Evolutionary conservation across 2,888 invertebrate species (phyloP).

Genomic region (Steinernema scapterisci): DNA sequence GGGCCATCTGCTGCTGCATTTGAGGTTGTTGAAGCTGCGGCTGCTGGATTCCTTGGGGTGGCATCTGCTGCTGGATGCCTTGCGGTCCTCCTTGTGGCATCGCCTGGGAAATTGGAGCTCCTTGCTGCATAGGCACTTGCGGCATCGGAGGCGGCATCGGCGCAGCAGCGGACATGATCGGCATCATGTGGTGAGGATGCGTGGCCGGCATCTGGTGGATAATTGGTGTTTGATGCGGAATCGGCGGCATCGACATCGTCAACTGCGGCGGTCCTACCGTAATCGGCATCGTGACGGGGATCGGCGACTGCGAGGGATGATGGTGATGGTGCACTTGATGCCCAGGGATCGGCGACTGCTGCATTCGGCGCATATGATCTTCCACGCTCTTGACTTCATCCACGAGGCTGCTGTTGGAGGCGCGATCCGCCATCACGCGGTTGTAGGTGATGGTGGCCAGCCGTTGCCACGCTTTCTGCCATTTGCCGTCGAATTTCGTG

Average conservation of each 20-base stretch:
- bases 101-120: too few species aligned
- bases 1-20: background rate
- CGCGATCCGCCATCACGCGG: conserved; percentile 77
- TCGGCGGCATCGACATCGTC: conserved; percentile 27
- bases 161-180: background rate
- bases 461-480: conserved; percentile 92
- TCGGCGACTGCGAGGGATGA: background rate
- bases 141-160: too few species aligned
- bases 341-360: conserved; percentile 6
- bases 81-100: too few species aligned
- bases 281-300: conserved; percentile 18
- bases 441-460: conserved; percentile 98
- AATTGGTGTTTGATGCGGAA: conserved; percentile 7
- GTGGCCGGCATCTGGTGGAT: conserved; percentile 13
- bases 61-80: too few species aligned
- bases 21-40: too few species aligned
- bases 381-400: background rate
- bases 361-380: background rate
- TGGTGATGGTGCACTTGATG: background rate
- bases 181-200: conserved; percentile 24
- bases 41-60: too few species aligned
- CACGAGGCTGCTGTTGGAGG: background rate
- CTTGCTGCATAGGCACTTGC: too few species aligned
- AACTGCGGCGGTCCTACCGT: conserved; percentile 18
- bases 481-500: conserved; percentile 81